Evolutionary conservation across 2,888 invertebrate genomes (phyloP).

Genomic region (Epiblema foenella): DNA sequence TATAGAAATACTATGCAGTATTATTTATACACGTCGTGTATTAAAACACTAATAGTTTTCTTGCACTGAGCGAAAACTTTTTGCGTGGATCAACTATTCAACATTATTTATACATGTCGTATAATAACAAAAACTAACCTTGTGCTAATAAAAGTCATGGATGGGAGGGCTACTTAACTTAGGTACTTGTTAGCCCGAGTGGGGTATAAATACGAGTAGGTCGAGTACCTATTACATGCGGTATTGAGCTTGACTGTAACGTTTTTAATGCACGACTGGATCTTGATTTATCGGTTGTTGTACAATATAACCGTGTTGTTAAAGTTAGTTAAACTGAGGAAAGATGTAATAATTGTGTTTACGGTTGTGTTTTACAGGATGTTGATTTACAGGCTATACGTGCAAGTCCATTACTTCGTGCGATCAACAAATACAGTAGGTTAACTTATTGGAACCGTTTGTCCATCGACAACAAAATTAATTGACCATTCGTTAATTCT

Average conservation of each 20-base stretch:
- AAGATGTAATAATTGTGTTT: constrained; percentile 31
- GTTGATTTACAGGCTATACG: constrained; percentile 4
- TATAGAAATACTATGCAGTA: neutral
- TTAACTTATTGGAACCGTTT: neutral
- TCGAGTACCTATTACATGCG: neutral
- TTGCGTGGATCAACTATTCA: neutral
- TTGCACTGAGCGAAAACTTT: neutral
- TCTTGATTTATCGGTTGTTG: constrained; percentile 16
- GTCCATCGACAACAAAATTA: neutral
- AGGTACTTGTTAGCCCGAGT: neutral
- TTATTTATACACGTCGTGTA: neutral
- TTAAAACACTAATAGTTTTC: neutral
- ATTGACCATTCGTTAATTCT: too few relatives aligned
- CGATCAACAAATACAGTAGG: constrained; percentile 15
- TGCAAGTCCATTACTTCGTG: constrained; percentile 17
- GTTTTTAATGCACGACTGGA: constrained; percentile 17
- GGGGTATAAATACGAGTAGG: constrained; percentile 12
- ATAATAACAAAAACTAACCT: neutral
- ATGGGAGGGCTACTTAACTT: neutral
- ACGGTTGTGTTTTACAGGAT: constrained; percentile 27
- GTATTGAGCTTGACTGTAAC: constrained; percentile 10
- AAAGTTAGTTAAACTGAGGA: constrained; percentile 13
- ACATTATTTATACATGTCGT: neutral
- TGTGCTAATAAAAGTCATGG: constrained; percentile 1
- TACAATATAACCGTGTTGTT: constrained; percentile 4